Evolutionary conservation across 2,888 invertebrate genomes (phyloP), one percentile per base, ranked within the genome.

Genomic region (Pecten maximus): DNA sequence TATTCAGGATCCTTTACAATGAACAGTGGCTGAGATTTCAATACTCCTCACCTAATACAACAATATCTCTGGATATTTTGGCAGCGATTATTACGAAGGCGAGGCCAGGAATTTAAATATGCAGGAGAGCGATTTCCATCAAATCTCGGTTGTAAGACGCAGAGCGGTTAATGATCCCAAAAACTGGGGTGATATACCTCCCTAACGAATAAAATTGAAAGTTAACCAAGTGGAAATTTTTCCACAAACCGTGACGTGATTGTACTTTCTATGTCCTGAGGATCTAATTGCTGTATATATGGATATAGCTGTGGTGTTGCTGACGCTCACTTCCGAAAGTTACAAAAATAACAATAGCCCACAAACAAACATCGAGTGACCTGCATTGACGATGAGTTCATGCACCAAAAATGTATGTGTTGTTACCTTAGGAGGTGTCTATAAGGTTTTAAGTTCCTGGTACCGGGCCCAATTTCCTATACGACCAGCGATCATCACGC

Each of bases 221-320:
- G 12, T 74, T 74, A 74, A 3, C 74, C 74, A 74, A 35, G 74
- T 74, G 74, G 28, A 28, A 74, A 74, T 23, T 10, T 28, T 35
- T 28, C 35, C 74, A 74, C 35, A 74, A 74, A 74, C 74, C 35
- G 74, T 74, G 74, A 74, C 74, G 74, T 74, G 74, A 74, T n/a
- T 35, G 74, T 23, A 74, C 74, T 74, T 74, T 74, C 28, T 74
- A 74, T 15, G 28, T 74, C 74, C 10, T 35, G 15, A 28, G 74
- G 74, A 74, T 35, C 35, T 74, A 74, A 74, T 74, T 74, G 74
- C 35, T 10, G n/a, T n/a, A 2, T 19, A 74, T 28, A 10, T 35
- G 35, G 1, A 74, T 28, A 23, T 8, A n/a, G n/a, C 16, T 74
- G 74, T 74, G 10, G 23, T 35, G 74, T 74, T 74, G 74, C 74